Conservation (phyloP, 30 jellyfish, hydroid and myxozoan species). For the Nemopilema nomurai region DNA sequence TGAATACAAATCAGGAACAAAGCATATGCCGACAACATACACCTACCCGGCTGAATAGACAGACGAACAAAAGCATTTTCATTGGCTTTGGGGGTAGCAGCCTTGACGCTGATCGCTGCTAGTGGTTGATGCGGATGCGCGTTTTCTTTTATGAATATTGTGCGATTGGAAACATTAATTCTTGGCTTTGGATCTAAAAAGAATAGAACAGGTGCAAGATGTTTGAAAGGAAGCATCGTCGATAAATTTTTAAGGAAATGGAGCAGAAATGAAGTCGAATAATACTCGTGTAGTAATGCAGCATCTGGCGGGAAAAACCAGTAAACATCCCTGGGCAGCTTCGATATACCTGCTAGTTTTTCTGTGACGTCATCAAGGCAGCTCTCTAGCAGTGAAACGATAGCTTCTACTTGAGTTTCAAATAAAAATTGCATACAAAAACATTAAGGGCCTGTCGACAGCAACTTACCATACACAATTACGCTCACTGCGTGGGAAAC, state of each 20-base stretch:
- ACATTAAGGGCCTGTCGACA: neutral
- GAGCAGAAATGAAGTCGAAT: no score
- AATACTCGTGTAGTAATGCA: no score
- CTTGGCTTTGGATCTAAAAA: slow-evolving; percentile 61
- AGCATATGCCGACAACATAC: neutral
- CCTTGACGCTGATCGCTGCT: slow-evolving; percentile 21
- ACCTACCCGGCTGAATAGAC: slow-evolving; percentile 47
- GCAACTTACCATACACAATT: slow-evolving; percentile 60
- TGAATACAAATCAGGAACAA: no score
- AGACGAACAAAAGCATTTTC: slow-evolving; percentile 42
- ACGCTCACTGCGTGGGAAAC: slow-evolving; percentile 42
- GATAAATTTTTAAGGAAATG: no score
- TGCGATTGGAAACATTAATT: neutral
- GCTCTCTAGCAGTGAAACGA: no score
- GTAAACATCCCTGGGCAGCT: no score
- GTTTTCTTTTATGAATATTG: slow-evolving; percentile 25
- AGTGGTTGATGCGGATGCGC: slow-evolving; percentile 26
- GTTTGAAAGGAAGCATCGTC: no score
- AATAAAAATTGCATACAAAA: neutral
- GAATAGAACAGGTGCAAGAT: no score
- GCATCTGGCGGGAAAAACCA: no score
- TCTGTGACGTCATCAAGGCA: no score
- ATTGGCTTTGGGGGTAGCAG: slow-evolving; percentile 21
- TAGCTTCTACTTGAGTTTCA: no score
- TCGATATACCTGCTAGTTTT: no score